Percentiles rank a stretch among this genome's conserved stretches.
These are phyloP conservation scores for Drosophila austrosaltans DNA, from an alignment of 2,888 invertebrate species.

Conservation along the genomic window DNA sequence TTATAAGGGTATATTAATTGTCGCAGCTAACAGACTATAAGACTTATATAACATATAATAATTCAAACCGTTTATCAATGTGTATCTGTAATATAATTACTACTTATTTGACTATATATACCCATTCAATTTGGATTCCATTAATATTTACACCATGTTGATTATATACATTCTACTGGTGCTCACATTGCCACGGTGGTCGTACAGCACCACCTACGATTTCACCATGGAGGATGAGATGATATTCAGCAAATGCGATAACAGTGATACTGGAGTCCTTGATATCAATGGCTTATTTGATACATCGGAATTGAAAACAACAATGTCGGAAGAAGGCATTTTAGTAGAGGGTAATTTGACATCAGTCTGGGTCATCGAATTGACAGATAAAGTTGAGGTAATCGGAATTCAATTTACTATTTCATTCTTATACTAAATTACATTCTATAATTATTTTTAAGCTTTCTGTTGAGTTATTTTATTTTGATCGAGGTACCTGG, in stretches of 20 bases:
- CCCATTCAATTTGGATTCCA: neutral
- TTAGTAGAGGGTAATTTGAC: neutral
- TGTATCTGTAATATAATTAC: neutral
- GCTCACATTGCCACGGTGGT: neutral
- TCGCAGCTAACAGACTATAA: no score
- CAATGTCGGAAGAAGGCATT: neutral
- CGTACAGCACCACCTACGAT: neutral
- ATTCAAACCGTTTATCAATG: neutral
- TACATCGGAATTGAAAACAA: neutral
- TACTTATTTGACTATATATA: neutral
- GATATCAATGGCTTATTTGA: neutral
- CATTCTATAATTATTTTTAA: neutral
- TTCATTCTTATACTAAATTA: neutral
- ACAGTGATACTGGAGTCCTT: neutral
- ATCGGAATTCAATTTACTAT: no score
- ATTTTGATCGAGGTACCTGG: slow-evolving; percentile 30
- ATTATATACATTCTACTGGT: neutral
- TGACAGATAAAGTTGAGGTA: slow-evolving; percentile 23
- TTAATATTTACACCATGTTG: neutral
- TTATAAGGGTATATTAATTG: no score
- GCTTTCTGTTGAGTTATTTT: neutral
- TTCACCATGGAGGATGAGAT: slow-evolving; percentile 11
- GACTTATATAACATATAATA: no score
- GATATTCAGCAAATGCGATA: neutral
- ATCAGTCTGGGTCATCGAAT: neutral